Evolutionary conservation across 2,888 invertebrate genomes (phyloP).

Genomic region (Baccha elongata): DNA sequence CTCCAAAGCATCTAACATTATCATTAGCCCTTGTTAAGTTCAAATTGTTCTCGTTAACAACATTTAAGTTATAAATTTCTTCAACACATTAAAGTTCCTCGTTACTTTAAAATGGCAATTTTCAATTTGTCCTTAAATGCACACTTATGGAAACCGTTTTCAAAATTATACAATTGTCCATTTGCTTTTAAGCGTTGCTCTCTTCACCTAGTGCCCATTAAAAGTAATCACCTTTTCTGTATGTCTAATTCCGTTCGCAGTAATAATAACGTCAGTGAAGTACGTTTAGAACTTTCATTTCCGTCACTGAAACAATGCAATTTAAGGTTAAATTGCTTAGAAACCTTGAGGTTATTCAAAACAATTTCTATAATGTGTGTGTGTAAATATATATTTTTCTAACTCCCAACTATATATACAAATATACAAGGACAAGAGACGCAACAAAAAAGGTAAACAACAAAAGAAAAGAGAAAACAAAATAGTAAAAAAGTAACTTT

Average conservation of each 20-base stretch:
- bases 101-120: slow-evolving; percentile 23
- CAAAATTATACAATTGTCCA: slow-evolving; percentile 37
- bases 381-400: not conserved
- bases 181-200: not conserved
- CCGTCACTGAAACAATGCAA: slow-evolving; percentile 53
- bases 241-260: slow-evolving; percentile 51
- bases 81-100: slow-evolving; percentile 1
- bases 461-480: not conserved
- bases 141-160: slow-evolving; percentile 33
- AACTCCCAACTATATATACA: no score
- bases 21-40: not conserved
- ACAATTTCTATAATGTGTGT: slow-evolving; percentile 20
- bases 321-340: slow-evolving; percentile 63
- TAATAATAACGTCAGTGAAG: slow-evolving; percentile 18
- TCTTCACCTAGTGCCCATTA: slow-evolving; percentile 44
- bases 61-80: not conserved
- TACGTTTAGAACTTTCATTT: slow-evolving; percentile 46
- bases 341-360: slow-evolving; percentile 55
- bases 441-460: not conserved
- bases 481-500: slow-evolving; percentile 23
- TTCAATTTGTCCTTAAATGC: slow-evolving; percentile 38
- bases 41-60: not conserved
- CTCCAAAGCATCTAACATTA: no score
- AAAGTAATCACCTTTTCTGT: slow-evolving; percentile 39
- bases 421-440: slow-evolving; percentile 1